These are phyloP conservation scores for Vidua macroura DNA, from an alignment of 2,113 vertebrate species.

Conservation along the genomic window DNA sequence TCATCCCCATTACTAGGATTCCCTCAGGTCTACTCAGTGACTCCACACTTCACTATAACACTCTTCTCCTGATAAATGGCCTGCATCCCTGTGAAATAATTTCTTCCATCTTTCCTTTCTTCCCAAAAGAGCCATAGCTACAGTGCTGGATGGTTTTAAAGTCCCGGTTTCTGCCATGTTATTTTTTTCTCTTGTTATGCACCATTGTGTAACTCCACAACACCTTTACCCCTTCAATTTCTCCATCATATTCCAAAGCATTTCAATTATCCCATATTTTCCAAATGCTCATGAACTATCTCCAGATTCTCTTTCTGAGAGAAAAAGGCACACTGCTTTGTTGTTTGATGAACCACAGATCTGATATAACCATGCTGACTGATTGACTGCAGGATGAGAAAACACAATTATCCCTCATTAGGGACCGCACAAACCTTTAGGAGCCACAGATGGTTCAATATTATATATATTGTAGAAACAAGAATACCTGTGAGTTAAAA, in stretches of 20 bases:
- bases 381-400: not conserved
- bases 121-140: not conserved
- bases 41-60: not conserved
- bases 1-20: not conserved
- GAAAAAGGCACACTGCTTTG: not conserved
- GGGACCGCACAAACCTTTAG: not conserved
- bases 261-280: not conserved
- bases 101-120: not conserved
- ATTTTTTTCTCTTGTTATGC: not conserved
- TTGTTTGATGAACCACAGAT: not conserved
- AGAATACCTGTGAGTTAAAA: not conserved
- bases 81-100: not conserved
- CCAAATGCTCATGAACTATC: not conserved
- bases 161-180: not conserved
- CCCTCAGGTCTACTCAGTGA: not conserved
- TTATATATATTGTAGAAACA: not conserved
- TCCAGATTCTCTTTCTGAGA: not conserved
- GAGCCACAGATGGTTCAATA: not conserved
- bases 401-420: not conserved
- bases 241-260: not conserved
- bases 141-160: not conserved
- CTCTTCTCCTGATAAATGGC: not conserved
- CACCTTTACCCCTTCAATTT: not conserved
- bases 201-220: not conserved
- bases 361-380: not conserved